A percentile compares a stretch with the other conserved stretches of the same genome.
phyloP scores from a whole-genome alignment of 1,140 invertebrate genomes.

The Macrostomum lignano region DNA sequence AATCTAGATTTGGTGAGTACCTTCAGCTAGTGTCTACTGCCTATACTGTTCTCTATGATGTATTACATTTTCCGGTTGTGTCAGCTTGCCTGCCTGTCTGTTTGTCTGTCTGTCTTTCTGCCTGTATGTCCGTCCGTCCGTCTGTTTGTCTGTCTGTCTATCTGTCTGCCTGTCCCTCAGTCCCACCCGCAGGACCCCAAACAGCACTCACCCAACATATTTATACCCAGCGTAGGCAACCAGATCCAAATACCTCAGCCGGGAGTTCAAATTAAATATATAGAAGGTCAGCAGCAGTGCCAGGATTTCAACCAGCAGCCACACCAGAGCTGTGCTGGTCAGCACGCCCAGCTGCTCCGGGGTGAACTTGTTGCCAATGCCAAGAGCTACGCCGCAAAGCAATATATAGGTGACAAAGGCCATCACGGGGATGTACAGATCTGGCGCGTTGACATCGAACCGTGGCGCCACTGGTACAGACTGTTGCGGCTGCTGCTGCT shows the following conservation, averaged over 20 bases:
- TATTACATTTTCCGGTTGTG: no score
- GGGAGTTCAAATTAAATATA: constrained; percentile 56
- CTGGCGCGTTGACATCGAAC: constrained; percentile 84
- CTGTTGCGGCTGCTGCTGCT: constrained; percentile 22
- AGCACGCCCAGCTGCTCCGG: constrained; percentile 75
- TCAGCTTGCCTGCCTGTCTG: no score
- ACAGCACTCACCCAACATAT: constrained; percentile 42
- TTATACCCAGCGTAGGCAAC: constrained; percentile 79
- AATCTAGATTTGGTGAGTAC: no score
- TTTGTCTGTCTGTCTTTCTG: no score
- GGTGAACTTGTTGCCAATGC: constrained; percentile 45
- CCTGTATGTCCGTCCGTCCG: no score
- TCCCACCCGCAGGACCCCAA: no score
- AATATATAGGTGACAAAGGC: constrained; percentile 84
- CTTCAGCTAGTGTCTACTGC: no score
- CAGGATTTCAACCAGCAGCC: constrained; percentile 62
- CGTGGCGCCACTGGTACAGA: constrained; percentile 68
- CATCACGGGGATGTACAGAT: constrained; percentile 91
- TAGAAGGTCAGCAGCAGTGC: constrained; percentile 57
- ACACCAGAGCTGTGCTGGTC: constrained; percentile 66
- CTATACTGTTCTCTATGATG: no score
- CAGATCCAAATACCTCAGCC: constrained; percentile 57
- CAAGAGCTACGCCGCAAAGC: constrained; percentile 58
- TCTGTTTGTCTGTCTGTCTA: no score
- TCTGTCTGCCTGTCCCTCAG: no score